Conservation (phyloP, 64 coral and sea anemone species). For the Montipora capricornis region DNA sequence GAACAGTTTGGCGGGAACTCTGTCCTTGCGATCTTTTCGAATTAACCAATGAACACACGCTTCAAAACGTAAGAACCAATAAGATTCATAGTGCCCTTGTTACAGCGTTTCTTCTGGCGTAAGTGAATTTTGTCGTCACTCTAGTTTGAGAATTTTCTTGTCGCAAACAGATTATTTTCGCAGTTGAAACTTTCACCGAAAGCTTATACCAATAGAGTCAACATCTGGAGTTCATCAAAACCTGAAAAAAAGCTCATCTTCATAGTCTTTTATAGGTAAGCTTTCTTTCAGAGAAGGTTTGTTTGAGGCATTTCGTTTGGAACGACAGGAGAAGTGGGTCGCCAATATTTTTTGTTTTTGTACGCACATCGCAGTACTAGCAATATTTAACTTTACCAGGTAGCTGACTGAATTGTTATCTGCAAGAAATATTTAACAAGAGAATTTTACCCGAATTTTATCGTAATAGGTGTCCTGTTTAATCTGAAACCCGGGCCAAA, state of each 20-base stretch:
- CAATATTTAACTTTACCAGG: too few species aligned
- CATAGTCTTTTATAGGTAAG: background rate
- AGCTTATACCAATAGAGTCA: background rate
- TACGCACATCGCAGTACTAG: too few species aligned
- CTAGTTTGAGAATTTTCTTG: background rate
- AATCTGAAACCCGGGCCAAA: background rate
- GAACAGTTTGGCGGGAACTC: constrained; percentile 9
- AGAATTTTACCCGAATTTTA: too few species aligned
- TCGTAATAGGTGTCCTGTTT: background rate
- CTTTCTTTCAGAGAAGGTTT: background rate
- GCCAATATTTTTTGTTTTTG: background rate
- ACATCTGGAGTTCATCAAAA: background rate
- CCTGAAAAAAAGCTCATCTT: background rate
- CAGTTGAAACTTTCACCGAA: background rate
- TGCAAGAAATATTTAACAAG: too few species aligned
- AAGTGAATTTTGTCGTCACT: constrained; percentile 5
- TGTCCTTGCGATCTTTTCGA: background rate
- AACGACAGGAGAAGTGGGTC: background rate
- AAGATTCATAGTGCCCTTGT: background rate
- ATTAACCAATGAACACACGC: constrained; percentile 10
- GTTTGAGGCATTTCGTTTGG: background rate
- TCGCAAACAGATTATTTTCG: too few species aligned
- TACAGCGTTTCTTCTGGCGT: background rate
- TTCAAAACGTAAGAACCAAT: background rate
- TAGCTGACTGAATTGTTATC: too few species aligned